Evolutionary conservation across 2,797 vertebrate species (phyloP), one percentile per base, ranked within the genome.

Genomic region (Enoplosus armatus): DNA sequence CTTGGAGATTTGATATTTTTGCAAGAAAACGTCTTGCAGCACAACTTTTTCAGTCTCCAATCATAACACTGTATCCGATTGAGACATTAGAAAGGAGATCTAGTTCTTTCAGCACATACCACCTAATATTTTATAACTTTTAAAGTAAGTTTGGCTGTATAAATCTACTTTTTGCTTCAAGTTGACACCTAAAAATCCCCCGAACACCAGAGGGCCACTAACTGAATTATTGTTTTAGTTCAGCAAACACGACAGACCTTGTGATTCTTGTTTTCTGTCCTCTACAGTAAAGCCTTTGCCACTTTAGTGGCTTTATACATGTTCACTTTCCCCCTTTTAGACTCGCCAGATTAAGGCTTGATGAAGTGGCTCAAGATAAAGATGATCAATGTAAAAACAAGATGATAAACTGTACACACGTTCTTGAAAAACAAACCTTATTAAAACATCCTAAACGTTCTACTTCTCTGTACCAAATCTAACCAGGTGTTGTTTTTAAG

Each of bases 361-460:
- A 90, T 90, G 83, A 85, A 39, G 78, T 75, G 90, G 91, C 88
- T 92, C 88, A 75, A 84, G 55, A 80, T 77, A 66, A 80, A 5
- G 55, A 80, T 39, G 27, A 63, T 82, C 2, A 5, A 67, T 35
- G 48, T 20, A 43, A 67, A 70, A 56, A 67, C 58, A 67, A 93
- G 90, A 92, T 92, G 93, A 48, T 1, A 59, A 96, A 96, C 96
- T 97, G 96, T 96, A 96, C 96, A 96, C 88, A 96, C 93, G 92
- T 95, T 96, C 94, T 93, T 93, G 89, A 95, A 95, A 89, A 88
- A 92, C 82, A 86, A 90, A 90, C 69, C 79, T 75, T 72, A 68
- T 77, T 79, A 84, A 88, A 89, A 87, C 68, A 66, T 75, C 67
- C 56, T 50, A 50, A 76, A 83, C 55, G 24, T 71, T 87, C 87